Evolutionary conservation across 2,797 vertebrate species (phyloP), one percentile per base, ranked within the genome.

Genomic region (Botia kubotai): DNA sequence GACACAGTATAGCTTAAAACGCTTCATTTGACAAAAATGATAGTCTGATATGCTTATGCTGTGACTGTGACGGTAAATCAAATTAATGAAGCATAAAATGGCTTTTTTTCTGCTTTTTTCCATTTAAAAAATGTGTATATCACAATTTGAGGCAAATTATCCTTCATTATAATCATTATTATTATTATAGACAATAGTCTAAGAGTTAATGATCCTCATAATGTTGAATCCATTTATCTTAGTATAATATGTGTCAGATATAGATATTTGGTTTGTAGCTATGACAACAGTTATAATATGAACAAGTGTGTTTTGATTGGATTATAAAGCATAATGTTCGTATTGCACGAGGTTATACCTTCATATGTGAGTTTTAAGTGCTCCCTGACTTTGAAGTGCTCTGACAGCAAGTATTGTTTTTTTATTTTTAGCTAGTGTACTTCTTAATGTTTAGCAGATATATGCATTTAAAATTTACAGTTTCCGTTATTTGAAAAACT

Each of bases 341-440:
- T 23, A 67, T 52, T 10, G 16, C 5, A 66, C 33, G 11, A 53
- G 52, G 52, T 10, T 53, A 53, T 7, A 53, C 4, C 52, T 53
- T 53, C 16, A 53, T 53, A 46, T 46, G 43, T 46, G 4, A 5
- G 19, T 65, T 36, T 65, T 17, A 19, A 13, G 17, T 46, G 17
- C 17, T 80, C 77, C 65, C 55, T 77, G 77, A 71, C 11, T 55
- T 55, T 79, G 23, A 81, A 21, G 16, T 72, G 17, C 21, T 58
- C 62, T 74, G 67, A 65, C 36, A 70, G 14, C 29, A 69, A 82
- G 62, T n/a, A 73, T 26, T 74, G 6, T 23, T 46, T 3, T 69
- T 7, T 8, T 58, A 8, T 57, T 21, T 58, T 11, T 21, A 23
- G 55, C 4, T 23, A 4, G 6, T 23, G 57, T 58, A 58, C 8